Percentiles rank a stretch among this genome's conserved stretches.
Conservation (phyloP, 2,797 vertebrate species). For the Pseudocheirus occidentalis region DNA sequence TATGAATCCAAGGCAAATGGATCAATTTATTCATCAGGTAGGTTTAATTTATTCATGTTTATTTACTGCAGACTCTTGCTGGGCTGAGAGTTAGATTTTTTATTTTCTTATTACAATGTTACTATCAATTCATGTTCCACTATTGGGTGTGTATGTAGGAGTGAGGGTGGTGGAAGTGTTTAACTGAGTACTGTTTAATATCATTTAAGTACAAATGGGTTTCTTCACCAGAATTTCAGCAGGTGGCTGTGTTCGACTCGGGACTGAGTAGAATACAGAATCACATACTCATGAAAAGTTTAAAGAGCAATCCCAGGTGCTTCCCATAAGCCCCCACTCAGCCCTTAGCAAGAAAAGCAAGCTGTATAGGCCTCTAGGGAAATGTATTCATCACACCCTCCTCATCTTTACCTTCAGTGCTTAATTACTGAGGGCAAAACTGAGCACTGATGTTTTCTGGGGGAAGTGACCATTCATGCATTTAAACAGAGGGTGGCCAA, state of each 20-base stretch:
- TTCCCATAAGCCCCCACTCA: not conserved
- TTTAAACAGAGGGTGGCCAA: not conserved
- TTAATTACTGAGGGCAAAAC: not conserved
- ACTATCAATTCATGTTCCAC: conserved; percentile 68
- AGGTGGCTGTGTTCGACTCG: not conserved
- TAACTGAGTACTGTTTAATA: conserved; percentile 20
- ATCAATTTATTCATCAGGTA: conserved; percentile 77
- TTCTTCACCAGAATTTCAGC: conserved; percentile 19
- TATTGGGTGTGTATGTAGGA: not conserved
- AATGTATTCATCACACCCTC: not conserved
- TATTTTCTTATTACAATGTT: conserved; percentile 78
- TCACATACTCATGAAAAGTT: conserved; percentile 12
- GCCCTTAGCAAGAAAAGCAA: conserved; percentile 9
- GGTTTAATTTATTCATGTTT: conserved; percentile 76
- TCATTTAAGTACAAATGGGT: not conserved
- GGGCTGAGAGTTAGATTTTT: conserved; percentile 65
- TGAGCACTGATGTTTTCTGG: not conserved
- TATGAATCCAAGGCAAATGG: conserved; percentile 41
- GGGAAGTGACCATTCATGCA: not conserved
- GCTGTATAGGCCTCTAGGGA: not conserved
- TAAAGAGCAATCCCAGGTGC: not conserved
- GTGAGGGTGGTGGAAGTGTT: not conserved
- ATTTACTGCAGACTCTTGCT: conserved; percentile 76
- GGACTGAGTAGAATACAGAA: not conserved
- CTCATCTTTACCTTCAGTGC: not conserved